Base-by-base conservation (phyloP, 2,113 vertebrate genomes). In the Lasiurus cinereus region DNA sequence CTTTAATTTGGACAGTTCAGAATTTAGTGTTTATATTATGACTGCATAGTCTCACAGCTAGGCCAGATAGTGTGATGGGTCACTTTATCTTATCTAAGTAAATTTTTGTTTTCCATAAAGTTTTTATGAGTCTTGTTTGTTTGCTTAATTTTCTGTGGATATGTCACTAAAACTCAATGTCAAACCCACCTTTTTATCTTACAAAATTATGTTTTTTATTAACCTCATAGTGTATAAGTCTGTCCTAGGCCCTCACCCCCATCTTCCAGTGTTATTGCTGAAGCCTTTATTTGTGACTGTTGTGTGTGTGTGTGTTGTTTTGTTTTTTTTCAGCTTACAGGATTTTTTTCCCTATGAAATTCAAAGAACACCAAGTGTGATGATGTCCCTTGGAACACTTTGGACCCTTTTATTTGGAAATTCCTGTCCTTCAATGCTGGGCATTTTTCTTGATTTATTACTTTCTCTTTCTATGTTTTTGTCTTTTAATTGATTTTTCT, bases 391-490 rank as follows among this genome's bases (percentile, higher is more conserved):
- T 62, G 31, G 87, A 50, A 12, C 16, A 78, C 4, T 88, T 29
- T 50, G 16, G 56, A 8, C 31, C 15, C 31, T 14, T 90, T 66
- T 54, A 31, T 48, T 74, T 87, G 83, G 66, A 80, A 92, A 56
- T 8, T 48, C 27, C 36, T 48, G 16, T 56, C 72, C n/a, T 29
- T 94, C 11, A 66, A 21, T 29, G 11, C 70, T 79, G 36, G 33
- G 5, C 16, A 24, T 62, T 89, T 95, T 73, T 79, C 79, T 91
- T 85, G 9, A 59, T 64, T 88, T 69, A 54, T 59, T 79, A 39
- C 59, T 93, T 90, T 54, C 13, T 77, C 6, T 29, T 74, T 48
- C 43, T 67, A 67, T 67, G 64, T n/a, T 67, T 67, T n/a, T 67
- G 31, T 15, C 29, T 66, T 66, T 66, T 66, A 31, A 66, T 66